phyloP scores from a whole-genome alignment of 2,797 vertebrate genomes.

The Schizopygopsis pylzovi region DNA sequence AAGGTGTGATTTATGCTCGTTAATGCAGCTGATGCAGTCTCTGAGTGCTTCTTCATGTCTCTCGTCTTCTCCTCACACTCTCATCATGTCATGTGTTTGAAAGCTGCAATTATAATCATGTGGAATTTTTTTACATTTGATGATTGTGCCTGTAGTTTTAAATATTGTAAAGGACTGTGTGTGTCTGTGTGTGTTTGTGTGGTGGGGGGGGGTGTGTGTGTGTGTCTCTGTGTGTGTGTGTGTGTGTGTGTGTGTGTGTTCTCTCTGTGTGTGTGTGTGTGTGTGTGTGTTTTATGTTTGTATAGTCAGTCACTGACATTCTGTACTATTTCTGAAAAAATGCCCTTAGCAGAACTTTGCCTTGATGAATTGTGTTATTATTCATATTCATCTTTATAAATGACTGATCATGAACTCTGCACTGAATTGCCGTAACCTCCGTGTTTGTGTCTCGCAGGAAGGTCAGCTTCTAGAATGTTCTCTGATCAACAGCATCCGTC shows the following conservation, averaged over 20 bases:
- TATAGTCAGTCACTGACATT: background rate
- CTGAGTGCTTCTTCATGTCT: background rate
- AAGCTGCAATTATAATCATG: background rate
- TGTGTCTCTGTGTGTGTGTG: background rate
- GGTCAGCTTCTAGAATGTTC: constrained; percentile 97
- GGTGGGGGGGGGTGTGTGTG: too few species aligned
- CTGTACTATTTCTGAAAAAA: background rate
- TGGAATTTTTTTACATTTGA: background rate
- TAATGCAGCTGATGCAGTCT: background rate
- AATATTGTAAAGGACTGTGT: background rate
- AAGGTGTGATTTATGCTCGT: constrained; percentile 81
- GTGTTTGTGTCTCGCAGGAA: constrained; percentile 79
- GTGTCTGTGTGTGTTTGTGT: background rate
- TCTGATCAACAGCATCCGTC: constrained; percentile 96
- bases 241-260: too few species aligned
- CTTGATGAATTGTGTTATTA: background rate
- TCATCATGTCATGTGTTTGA: background rate
- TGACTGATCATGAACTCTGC: background rate
- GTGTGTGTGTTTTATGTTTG: background rate
- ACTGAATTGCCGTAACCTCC: background rate
- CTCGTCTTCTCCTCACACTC: background rate
- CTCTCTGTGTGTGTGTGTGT: too few species aligned
- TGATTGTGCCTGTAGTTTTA: background rate
- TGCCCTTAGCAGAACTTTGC: too few species aligned
- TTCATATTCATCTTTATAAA: background rate